Conservation (phyloP, 2,888 invertebrate species). For the Hypomecis punctinalis region DNA sequence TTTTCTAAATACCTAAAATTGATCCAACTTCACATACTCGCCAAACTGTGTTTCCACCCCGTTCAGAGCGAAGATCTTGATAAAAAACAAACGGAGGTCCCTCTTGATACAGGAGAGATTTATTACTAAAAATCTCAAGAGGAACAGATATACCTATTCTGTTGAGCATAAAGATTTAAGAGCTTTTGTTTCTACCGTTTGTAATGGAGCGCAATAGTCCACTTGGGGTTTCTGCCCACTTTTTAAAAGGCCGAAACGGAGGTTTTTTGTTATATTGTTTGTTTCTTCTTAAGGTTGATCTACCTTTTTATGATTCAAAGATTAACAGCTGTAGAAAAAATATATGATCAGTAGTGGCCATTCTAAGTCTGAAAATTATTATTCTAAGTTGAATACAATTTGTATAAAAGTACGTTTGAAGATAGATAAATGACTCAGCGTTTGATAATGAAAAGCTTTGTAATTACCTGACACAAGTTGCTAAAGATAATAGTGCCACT, state of each 20-base stretch:
- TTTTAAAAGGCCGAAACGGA: slow-evolving; percentile 18
- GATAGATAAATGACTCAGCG: no score
- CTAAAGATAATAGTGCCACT: no score
- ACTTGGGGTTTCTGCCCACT: slow-evolving; percentile 26
- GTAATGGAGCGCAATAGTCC: slow-evolving; percentile 30
- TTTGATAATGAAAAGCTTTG: no score
- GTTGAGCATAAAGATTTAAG: slow-evolving; percentile 60
- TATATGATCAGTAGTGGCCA: no score
- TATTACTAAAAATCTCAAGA: slow-evolving; percentile 69
- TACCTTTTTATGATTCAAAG: no score
- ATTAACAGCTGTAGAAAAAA: no score
- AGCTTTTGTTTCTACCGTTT: slow-evolving; percentile 38
- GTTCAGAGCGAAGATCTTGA: slow-evolving; percentile 60
- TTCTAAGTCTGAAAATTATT: no score
- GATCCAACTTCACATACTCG: slow-evolving; percentile 14
- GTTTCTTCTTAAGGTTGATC: background rate
- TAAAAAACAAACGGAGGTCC: slow-evolving; percentile 68
- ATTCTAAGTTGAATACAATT: no score
- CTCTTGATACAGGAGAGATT: slow-evolving; percentile 70
- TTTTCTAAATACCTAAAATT: no score
- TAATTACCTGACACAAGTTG: no score
- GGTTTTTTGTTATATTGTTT: background rate
- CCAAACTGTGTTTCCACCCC: slow-evolving; percentile 39
- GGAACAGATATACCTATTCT: slow-evolving; percentile 63
- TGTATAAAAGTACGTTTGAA: no score